phyloP scores from a whole-genome alignment of 92 coral and sea anemone species.

The Phenganax marumi region DNA sequence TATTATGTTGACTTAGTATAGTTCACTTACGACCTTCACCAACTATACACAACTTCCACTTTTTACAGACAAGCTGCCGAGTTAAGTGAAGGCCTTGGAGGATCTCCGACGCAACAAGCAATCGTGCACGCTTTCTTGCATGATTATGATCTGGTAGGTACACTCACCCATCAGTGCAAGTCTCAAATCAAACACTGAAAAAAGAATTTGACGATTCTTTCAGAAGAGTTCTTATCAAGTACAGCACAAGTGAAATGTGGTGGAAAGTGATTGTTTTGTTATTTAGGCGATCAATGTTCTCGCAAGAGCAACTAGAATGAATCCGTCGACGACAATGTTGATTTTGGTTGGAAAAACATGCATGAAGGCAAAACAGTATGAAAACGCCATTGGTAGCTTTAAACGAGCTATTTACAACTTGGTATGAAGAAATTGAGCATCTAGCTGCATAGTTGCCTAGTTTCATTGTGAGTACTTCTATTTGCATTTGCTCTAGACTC shows the following conservation, averaged over 20 bases:
- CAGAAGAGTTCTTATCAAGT: no score
- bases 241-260: no score
- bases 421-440: conserved; percentile 55
- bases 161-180: no score
- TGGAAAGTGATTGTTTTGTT: background rate
- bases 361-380: conserved; percentile 87
- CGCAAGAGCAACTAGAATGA: conserved; percentile 85
- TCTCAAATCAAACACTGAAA: no score
- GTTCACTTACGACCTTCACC: background rate
- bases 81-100: conserved; percentile 89
- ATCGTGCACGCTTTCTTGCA: conserved; percentile 88
- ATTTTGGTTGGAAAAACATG: conserved; percentile 86
- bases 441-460: background rate
- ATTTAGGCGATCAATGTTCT: conserved; percentile 83
- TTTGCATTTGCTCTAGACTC: conserved; percentile 61
- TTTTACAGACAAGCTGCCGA: conserved; percentile 88
- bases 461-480: background rate
- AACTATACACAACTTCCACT: background rate
- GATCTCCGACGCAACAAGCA: conserved; percentile 96
- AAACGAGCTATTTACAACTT: conserved; percentile 71
- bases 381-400: conserved; percentile 77
- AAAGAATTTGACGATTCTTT: no score
- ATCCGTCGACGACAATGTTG: conserved; percentile 76
- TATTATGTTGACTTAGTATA: background rate
- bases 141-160: conserved; percentile 78